phyloP scores from a whole-genome alignment of 2,797 vertebrate genomes.

The Megalops cyprinoides region DNA sequence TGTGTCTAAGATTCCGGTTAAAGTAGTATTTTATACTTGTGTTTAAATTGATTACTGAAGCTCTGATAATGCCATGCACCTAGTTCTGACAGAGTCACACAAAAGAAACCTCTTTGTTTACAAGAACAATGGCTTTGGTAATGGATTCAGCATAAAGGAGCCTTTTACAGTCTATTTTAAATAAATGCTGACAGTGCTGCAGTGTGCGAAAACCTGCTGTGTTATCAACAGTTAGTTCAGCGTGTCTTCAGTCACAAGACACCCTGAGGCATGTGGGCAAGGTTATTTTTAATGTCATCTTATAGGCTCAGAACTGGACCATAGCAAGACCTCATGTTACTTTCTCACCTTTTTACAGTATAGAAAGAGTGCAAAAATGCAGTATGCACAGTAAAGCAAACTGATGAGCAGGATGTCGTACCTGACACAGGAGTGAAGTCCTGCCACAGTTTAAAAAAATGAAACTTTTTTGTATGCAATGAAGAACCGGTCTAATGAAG shows the following conservation, averaged over 20 bases:
- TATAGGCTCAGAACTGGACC: neutral
- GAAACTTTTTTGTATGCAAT: neutral
- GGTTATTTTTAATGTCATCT: neutral
- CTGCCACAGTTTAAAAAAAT: neutral
- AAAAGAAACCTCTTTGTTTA: neutral
- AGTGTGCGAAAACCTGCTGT: neutral
- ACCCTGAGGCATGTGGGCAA: neutral
- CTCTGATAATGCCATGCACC: neutral
- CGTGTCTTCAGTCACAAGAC: neutral
- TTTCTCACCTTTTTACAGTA: neutral
- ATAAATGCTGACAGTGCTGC: neutral
- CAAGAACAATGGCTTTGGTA: neutral
- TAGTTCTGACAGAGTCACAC: neutral
- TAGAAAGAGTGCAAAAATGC: neutral
- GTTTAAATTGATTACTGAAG: neutral
- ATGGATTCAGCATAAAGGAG: neutral
- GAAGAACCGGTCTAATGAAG: neutral
- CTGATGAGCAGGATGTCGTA: neutral
- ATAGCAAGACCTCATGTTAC: neutral
- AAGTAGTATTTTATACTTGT: constrained; percentile 1
- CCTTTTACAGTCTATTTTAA: neutral
- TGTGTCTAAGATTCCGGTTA: neutral
- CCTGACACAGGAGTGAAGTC: neutral
- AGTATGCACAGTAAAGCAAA: neutral
- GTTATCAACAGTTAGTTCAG: neutral